Evolutionary conservation across 2,113 vertebrate species (phyloP).

Genomic region (Grammomys surdaster): DNA sequence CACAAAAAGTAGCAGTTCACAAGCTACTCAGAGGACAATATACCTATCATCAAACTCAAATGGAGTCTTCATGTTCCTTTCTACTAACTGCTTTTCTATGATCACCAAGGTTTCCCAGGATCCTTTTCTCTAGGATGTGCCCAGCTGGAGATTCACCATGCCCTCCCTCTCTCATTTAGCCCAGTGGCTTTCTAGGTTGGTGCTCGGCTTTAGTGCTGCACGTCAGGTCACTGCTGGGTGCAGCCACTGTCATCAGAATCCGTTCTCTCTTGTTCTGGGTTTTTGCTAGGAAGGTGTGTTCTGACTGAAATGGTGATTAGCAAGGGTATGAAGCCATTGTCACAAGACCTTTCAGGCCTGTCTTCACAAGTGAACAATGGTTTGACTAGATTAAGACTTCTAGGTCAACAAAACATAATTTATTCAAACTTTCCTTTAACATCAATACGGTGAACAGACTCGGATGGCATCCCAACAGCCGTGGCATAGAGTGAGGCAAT

Average conservation of each 20-base stretch:
- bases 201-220: fast-evolving
- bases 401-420: neutral
- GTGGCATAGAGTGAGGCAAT: neutral
- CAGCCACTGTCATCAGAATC: neutral
- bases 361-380: slow-evolving; percentile 3
- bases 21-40: neutral
- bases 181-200: neutral
- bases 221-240: neutral
- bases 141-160: neutral
- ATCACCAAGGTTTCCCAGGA: neutral
- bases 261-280: neutral
- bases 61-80: neutral
- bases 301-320: neutral
- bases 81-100: neutral
- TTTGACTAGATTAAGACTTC: neutral
- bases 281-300: slow-evolving; percentile 1
- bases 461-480: neutral
- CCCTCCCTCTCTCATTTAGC: neutral
- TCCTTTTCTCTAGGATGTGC: neutral
- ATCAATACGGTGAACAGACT: neutral
- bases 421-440: neutral
- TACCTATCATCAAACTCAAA: neutral
- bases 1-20: neutral
- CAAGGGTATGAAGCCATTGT: neutral
- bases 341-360: neutral